A percentile compares a stretch with the other conserved stretches of the same genome.
Evolutionary conservation across 2,113 vertebrate species (phyloP).

Genomic region (Eptesicus fuscus): DNA sequence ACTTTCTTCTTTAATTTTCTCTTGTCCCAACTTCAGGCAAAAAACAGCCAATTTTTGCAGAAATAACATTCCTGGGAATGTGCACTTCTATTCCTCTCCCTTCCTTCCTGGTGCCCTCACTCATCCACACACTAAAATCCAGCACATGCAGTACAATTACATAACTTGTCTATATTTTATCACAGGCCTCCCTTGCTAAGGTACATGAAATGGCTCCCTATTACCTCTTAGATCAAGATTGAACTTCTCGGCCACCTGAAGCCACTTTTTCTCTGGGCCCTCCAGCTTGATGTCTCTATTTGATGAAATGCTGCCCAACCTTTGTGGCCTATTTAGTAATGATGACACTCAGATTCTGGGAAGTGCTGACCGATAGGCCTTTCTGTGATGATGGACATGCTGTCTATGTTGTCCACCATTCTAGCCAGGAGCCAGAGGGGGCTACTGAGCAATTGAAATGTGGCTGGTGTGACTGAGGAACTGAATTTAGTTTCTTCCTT

Average conservation of each 20-base stretch:
- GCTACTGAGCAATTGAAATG: background rate
- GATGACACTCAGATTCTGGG: background rate
- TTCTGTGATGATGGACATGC: background rate
- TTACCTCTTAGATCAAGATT: background rate
- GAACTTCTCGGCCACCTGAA: background rate
- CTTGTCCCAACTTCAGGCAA: background rate
- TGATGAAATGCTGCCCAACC: background rate
- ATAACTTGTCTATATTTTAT: background rate
- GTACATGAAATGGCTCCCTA: background rate
- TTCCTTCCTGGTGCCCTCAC: background rate
- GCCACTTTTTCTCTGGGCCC: background rate
- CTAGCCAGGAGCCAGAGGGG: background rate
- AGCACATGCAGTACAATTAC: background rate
- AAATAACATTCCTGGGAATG: background rate
- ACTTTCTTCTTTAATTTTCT: constrained; percentile 47
- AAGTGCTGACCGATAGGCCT: background rate
- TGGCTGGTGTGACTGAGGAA: background rate
- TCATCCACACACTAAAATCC: background rate
- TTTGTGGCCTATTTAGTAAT: background rate
- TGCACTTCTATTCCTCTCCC: background rate
- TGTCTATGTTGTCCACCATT: background rate
- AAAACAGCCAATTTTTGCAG: background rate
- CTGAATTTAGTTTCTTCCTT: background rate
- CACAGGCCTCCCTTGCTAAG: background rate
- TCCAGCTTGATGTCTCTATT: background rate